Conservation (phyloP, 2,797 vertebrate genomes). For the Enteromius afrohamiltoni region DNA sequence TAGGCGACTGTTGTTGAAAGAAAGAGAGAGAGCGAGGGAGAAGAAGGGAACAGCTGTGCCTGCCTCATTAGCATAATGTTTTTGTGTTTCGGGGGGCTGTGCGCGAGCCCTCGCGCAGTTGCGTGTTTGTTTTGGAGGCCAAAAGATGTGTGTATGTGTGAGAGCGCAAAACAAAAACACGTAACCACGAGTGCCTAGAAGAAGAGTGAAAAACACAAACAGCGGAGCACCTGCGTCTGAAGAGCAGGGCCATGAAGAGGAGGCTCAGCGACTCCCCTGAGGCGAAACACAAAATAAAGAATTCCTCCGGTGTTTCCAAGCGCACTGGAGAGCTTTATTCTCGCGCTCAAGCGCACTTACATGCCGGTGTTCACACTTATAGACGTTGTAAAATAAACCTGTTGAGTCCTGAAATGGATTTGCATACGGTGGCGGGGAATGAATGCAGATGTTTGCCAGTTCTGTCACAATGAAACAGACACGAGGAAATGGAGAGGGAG, state of each 20-base stretch:
- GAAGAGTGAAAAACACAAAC: slow-evolving; percentile 79
- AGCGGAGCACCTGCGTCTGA: slow-evolving; percentile 78
- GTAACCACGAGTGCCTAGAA: slow-evolving; percentile 76
- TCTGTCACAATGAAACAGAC: not conserved
- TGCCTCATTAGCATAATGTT: slow-evolving; percentile 77
- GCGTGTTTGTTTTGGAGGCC: slow-evolving; percentile 47
- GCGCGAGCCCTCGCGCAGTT: slow-evolving; percentile 15
- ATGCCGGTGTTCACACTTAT: slow-evolving; percentile 38
- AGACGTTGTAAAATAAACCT: slow-evolving; percentile 1
- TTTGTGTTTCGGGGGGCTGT: slow-evolving; percentile 64
- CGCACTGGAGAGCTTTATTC: slow-evolving; percentile 39
- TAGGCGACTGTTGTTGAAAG: slow-evolving; percentile 25
- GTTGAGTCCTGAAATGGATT: slow-evolving; percentile 28
- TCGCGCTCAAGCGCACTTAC: slow-evolving; percentile 40
- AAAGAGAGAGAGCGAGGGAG: slow-evolving; percentile 19
- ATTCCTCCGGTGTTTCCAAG: slow-evolving; percentile 54
- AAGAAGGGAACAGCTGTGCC: slow-evolving; percentile 74
- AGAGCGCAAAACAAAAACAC: slow-evolving; percentile 75
- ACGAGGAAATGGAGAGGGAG: not conserved
- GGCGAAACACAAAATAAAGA: slow-evolving; percentile 57
- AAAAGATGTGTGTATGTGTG: slow-evolving; percentile 39
- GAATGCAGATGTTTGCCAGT: not conserved
- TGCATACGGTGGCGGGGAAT: not conserved
- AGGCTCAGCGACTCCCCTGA: slow-evolving; percentile 62
- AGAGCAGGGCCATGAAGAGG: slow-evolving; percentile 64